Evolutionary conservation across 2,797 vertebrate species (phyloP).

Genomic region (Hypotaenidia okinawae): DNA sequence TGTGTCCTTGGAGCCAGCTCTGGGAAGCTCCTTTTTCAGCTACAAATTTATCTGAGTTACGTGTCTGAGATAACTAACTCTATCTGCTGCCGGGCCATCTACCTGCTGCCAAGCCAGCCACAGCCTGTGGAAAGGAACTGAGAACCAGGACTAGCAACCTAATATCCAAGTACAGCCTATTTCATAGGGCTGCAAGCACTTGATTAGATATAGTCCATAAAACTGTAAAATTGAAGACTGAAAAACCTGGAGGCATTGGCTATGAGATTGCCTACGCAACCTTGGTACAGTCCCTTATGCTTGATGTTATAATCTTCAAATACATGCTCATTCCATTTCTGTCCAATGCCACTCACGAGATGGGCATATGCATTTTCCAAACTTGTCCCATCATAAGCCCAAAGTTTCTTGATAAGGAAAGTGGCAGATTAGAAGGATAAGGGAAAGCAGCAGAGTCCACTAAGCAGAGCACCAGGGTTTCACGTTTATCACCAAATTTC

Average conservation of each 20-base stretch:
- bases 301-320: background rate
- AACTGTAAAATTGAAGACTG: background rate
- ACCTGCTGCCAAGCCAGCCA: background rate
- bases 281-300: background rate
- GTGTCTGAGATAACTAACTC: background rate
- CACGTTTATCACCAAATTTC: background rate
- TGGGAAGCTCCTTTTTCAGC: background rate
- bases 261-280: accelerated
- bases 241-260: background rate
- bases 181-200: background rate
- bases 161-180: background rate
- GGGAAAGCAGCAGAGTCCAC: background rate
- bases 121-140: background rate
- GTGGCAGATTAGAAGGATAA: background rate
- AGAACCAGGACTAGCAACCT: background rate
- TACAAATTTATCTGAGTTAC: background rate
- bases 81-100: background rate
- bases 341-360: background rate
- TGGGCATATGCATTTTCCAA: background rate
- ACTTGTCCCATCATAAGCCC: background rate
- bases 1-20: background rate
- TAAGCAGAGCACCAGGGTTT: background rate
- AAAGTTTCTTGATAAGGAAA: background rate
- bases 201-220: background rate
- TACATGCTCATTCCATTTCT: background rate